Conservation (phyloP, 2,113 vertebrate genomes). For the Probosciger aterrimus region DNA sequence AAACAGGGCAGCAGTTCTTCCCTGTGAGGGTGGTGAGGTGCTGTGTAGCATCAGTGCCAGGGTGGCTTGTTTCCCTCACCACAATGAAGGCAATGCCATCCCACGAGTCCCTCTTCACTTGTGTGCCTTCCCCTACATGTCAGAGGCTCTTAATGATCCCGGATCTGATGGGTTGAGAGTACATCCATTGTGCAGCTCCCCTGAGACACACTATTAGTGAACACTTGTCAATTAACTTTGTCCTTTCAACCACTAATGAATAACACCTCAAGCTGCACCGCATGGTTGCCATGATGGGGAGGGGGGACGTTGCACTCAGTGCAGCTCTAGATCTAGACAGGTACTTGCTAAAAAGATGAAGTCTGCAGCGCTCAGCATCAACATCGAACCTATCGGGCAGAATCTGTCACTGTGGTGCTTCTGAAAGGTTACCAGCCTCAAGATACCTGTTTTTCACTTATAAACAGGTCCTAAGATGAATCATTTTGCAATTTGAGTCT, state of each 20-base stretch:
- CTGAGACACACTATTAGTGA: not conserved
- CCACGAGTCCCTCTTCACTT: accelerated
- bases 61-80: not conserved
- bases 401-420: not conserved
- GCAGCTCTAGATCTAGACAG: not conserved
- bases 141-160: not conserved
- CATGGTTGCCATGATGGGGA: accelerated
- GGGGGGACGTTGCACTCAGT: not conserved
- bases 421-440: not conserved
- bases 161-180: not conserved
- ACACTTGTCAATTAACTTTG: not conserved
- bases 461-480: not conserved
- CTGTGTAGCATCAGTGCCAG: not conserved
- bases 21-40: not conserved
- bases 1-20: not conserved
- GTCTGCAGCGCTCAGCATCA: not conserved
- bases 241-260: not conserved
- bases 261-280: not conserved
- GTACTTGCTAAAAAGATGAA: constrained; percentile 13
- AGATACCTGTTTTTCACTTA: not conserved
- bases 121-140: not conserved
- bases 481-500: not conserved
- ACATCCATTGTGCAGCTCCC: not conserved
- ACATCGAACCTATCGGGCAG: not conserved
- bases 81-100: accelerated